These are phyloP conservation scores for Calcarius lapponicus DNA, from an alignment of 2,797 vertebrate species.

Conservation along the genomic window DNA sequence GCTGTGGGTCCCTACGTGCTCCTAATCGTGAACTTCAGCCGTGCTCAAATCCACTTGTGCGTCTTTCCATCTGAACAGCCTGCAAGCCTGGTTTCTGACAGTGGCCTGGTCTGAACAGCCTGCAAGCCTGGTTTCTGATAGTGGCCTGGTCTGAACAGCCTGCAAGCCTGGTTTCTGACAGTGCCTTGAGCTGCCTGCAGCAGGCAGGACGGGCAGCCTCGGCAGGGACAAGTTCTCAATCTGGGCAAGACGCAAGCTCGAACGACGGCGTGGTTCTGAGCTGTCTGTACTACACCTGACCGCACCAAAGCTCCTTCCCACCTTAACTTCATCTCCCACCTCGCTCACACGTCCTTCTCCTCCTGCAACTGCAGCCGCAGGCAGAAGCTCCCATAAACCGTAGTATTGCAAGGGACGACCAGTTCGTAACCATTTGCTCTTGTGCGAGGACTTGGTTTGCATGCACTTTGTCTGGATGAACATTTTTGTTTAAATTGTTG, in stretches of 20 bases:
- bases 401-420: fast-evolving
- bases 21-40: not conserved
- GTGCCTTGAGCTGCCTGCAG: not conserved
- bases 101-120: too few species aligned
- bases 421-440: not conserved
- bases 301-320: not conserved
- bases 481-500: not conserved
- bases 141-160: too few species aligned
- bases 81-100: not conserved
- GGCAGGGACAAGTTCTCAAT: not conserved
- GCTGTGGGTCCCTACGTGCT: not conserved
- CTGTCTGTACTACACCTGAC: too few species aligned
- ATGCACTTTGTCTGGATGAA: fast-evolving
- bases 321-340: not conserved
- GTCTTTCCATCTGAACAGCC: not conserved
- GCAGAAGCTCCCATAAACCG: not conserved
- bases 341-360: fast-evolving
- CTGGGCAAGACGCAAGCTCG: not conserved
- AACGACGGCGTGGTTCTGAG: fast-evolving
- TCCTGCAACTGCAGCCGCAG: not conserved
- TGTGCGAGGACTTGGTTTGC: not conserved
- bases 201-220: not conserved
- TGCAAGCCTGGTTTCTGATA: not conserved
- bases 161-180: too few species aligned
- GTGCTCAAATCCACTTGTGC: not conserved